Conservation (phyloP, 35 echinoderm and acorn worm genomes). For the Hemicentrotus pulcherrimus region DNA sequence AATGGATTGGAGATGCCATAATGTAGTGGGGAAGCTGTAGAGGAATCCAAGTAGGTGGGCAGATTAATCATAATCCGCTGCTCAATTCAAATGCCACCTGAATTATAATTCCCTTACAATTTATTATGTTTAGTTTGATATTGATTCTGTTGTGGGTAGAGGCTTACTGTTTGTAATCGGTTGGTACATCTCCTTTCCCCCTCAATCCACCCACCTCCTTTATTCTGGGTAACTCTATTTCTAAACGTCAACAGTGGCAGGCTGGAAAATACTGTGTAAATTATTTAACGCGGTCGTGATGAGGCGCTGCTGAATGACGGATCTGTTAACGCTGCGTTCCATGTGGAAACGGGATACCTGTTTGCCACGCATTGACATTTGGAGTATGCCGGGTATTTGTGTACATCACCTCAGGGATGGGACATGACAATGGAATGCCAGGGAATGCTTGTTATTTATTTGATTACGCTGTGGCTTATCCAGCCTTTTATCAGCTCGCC, state of each 20-base stretch:
- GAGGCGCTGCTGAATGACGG: slow-evolving; percentile 22
- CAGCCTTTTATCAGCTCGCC: neutral
- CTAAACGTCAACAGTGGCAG: neutral
- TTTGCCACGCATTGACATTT: slow-evolving; percentile 40
- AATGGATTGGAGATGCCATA: no score
- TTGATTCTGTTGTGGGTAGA: neutral
- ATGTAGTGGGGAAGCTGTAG: no score
- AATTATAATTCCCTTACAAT: neutral
- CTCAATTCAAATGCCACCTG: neutral
- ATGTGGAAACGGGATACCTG: slow-evolving; percentile 38
- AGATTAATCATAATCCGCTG: neutral
- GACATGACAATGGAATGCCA: neutral
- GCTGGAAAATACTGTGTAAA: slow-evolving; percentile 31
- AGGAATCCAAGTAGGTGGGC: no score
- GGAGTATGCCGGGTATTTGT: slow-evolving; percentile 36
- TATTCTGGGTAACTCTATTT: neutral
- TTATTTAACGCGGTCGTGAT: slow-evolving; percentile 29
- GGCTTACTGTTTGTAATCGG: neutral
- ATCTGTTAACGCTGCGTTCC: slow-evolving; percentile 21
- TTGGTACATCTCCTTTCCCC: neutral
- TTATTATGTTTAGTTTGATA: neutral
- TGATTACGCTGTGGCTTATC: neutral
- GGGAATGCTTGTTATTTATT: neutral
- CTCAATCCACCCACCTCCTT: neutral
- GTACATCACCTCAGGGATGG: slow-evolving; percentile 25